Evolutionary conservation across 2,888 invertebrate species (phyloP).

Genomic region (Ectemnius continuus): DNA sequence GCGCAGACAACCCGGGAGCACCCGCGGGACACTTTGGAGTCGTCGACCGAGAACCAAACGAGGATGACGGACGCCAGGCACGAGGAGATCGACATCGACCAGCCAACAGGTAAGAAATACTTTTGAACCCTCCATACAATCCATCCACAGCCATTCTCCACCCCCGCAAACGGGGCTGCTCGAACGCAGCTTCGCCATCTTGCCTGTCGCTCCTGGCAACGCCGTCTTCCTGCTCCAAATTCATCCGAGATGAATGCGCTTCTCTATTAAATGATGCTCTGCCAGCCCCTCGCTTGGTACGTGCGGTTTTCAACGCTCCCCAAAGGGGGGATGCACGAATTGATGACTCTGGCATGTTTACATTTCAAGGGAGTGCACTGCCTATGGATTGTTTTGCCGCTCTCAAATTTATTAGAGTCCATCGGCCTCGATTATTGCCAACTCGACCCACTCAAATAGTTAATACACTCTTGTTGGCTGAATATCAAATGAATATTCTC

Average conservation of each 20-base stretch:
- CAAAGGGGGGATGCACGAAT: neutral
- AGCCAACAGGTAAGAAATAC: slow-evolving; percentile 66
- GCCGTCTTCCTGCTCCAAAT: slow-evolving; percentile 5
- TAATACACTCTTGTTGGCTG: neutral
- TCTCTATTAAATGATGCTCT: no score
- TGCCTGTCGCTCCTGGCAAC: slow-evolving; percentile 27
- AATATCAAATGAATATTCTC: neutral
- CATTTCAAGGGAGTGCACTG: neutral
- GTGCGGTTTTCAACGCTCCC: neutral
- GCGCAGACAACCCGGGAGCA: slow-evolving; percentile 4
- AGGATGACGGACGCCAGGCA: slow-evolving; percentile 71
- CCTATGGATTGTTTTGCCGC: slow-evolving; percentile 9
- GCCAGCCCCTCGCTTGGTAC: no score
- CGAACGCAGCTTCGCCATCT: slow-evolving; percentile 47
- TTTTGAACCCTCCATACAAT: neutral
- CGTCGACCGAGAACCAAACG: slow-evolving; percentile 24
- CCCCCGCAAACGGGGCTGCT: slow-evolving; percentile 18
- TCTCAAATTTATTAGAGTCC: neutral
- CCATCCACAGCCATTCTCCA: slow-evolving; percentile 10
- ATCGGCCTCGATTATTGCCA: neutral
- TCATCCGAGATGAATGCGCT: no score
- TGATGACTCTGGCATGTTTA: neutral
- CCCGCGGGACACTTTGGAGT: slow-evolving; percentile 6
- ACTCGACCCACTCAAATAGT: neutral
- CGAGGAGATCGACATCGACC: slow-evolving; percentile 59